A percentile compares a stretch with the other conserved stretches of the same genome.
These are phyloP conservation scores for Diglossa cyanea DNA, from an alignment of 2,797 vertebrate genomes.

Conservation along the genomic window DNA sequence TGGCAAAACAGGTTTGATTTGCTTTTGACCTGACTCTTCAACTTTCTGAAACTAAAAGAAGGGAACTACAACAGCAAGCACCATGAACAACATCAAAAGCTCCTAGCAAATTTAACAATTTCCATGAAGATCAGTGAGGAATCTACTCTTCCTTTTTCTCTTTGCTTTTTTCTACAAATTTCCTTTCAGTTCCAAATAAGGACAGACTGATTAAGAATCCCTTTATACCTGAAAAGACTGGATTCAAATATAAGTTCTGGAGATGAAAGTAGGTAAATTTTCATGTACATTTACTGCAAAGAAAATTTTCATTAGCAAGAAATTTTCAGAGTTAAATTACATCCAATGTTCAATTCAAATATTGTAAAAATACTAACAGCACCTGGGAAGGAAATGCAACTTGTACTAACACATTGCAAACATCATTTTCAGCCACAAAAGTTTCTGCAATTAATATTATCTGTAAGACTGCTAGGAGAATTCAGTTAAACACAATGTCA, in stretches of 20 bases:
- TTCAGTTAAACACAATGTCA: neutral
- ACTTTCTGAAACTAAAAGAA: neutral
- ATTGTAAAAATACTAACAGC: neutral
- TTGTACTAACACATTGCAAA: neutral
- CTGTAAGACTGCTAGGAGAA: neutral
- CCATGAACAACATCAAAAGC: rapidly evolving
- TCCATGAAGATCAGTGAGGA: neutral
- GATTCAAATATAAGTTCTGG: neutral
- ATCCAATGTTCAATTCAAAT: neutral
- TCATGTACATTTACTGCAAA: neutral
- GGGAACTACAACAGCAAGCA: neutral
- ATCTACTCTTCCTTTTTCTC: neutral
- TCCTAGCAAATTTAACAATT: neutral
- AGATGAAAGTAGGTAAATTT: neutral
- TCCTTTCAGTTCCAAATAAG: neutral
- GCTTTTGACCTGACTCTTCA: neutral
- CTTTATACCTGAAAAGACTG: neutral
- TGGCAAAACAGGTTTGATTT: neutral
- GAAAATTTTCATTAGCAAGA: neutral
- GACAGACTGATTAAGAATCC: neutral
- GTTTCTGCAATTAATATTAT: neutral
- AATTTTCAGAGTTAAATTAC: neutral
- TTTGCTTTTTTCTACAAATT: neutral
- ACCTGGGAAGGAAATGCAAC: neutral
- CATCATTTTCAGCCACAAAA: neutral